Evolutionary conservation across 1,140 invertebrate genomes (phyloP).

Genomic region (Tigriopus japonicus): DNA sequence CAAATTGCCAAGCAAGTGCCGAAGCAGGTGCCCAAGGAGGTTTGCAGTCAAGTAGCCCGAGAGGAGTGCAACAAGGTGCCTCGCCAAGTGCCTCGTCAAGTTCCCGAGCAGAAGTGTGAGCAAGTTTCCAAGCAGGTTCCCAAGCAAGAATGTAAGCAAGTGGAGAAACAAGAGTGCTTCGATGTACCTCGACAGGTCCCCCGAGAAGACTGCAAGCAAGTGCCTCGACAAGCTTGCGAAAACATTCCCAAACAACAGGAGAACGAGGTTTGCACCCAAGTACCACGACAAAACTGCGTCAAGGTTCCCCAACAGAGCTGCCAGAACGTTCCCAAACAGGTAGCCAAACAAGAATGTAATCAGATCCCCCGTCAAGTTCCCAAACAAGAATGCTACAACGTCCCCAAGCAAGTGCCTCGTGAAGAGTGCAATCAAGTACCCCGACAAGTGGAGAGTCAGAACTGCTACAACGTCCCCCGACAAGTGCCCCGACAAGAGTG

Average conservation of each 20-base stretch:
- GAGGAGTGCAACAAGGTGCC: not conserved
- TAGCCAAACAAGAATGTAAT: constrained; percentile 2
- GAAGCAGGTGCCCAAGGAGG: not conserved
- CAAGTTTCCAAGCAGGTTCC: constrained; percentile 5
- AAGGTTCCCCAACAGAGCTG: constrained; percentile 7
- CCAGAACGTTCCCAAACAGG: constrained; percentile 7
- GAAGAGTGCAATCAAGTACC: constrained; percentile 3
- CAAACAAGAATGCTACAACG: constrained; percentile 5
- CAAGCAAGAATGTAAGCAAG: constrained; percentile 5
- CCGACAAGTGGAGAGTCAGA: constrained; percentile 6
- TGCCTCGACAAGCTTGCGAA: not conserved
- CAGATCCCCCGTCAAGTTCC: constrained; percentile 3
- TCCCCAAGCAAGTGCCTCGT: constrained; percentile 12
- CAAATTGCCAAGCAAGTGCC: constrained; percentile 3
- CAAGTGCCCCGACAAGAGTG: constrained; percentile 4
- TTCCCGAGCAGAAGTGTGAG: constrained; percentile 6
- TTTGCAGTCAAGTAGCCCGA: not conserved
- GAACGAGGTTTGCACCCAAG: not conserved
- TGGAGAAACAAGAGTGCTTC: constrained; percentile 2
- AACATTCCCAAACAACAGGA: not conserved
- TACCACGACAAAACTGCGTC: constrained; percentile 1
- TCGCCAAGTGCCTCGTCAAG: constrained; percentile 1
- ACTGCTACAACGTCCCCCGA: constrained; percentile 7
- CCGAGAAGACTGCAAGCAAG: constrained; percentile 1
- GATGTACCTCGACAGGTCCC: not conserved